Evolutionary conservation across 2,797 vertebrate genomes (phyloP).

Genomic region (Phyllotis vaccarum): DNA sequence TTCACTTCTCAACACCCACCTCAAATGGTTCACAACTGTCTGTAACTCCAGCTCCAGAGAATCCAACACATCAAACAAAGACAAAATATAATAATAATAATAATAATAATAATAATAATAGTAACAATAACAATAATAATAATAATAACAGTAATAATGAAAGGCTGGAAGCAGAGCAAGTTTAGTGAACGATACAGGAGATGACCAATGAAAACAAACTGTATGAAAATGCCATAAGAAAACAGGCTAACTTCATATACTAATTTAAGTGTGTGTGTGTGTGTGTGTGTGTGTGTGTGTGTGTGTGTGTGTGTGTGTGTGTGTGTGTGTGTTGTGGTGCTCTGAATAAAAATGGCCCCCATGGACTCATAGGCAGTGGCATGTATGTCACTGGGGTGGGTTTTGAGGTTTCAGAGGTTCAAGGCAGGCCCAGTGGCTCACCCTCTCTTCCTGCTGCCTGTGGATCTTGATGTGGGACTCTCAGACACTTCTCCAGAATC

Average conservation of each 20-base stretch:
- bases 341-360: neutral
- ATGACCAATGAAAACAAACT: neutral
- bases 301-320: too few relatives aligned
- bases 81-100: neutral
- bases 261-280: neutral
- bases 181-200: neutral
- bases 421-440: neutral
- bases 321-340: neutral
- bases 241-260: neutral
- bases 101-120: too few relatives aligned
- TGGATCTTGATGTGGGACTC: neutral
- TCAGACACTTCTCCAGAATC: neutral
- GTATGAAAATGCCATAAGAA: neutral
- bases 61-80: neutral
- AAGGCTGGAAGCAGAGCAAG: neutral
- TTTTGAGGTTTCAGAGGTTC: neutral
- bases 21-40: neutral
- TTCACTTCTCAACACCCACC: neutral
- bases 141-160: too few relatives aligned
- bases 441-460: neutral
- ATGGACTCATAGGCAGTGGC: neutral
- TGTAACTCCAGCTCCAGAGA: neutral
- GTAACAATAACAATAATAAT: too few relatives aligned
- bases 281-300: too few relatives aligned
- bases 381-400: neutral